These are phyloP conservation scores for Anolis apletophallus DNA, from an alignment of 2,797 vertebrate genomes.

Conservation along the genomic window DNA sequence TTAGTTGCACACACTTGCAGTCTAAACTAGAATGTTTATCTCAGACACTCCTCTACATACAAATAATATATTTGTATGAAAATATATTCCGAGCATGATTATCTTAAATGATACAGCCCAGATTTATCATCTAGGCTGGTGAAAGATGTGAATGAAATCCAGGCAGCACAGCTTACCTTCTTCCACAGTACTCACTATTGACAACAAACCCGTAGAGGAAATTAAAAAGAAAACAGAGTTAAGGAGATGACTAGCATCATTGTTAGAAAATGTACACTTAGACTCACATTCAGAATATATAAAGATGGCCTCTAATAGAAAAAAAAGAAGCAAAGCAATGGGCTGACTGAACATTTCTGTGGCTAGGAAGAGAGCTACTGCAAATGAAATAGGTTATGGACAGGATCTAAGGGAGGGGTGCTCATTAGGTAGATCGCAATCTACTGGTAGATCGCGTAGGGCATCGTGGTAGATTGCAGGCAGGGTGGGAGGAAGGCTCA, in stretches of 20 bases:
- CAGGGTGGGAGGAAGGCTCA: too few relatives aligned
- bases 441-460: too few relatives aligned
- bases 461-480: too few relatives aligned
- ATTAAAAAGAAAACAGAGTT: slow-evolving; percentile 50
- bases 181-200: slow-evolving; percentile 89
- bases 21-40: not conserved
- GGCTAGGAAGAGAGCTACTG: slow-evolving; percentile 40
- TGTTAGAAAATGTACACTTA: not conserved
- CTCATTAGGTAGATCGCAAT: too few relatives aligned
- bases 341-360: not conserved
- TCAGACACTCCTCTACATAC: too few relatives aligned
- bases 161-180: slow-evolving; percentile 85
- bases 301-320: slow-evolving; percentile 16
- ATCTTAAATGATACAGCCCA: not conserved
- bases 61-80: not conserved
- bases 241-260: not conserved
- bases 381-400: not conserved
- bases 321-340: not conserved
- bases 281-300: not conserved
- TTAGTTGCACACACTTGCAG: not conserved
- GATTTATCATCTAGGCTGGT: not conserved
- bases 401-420: too few relatives aligned
- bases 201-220: slow-evolving; percentile 66
- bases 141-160: not conserved
- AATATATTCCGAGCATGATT: not conserved